Evolutionary conservation across 2,888 invertebrate genomes (phyloP), one percentile per base, ranked within the genome.

Genomic region (Colletes collaris): DNA sequence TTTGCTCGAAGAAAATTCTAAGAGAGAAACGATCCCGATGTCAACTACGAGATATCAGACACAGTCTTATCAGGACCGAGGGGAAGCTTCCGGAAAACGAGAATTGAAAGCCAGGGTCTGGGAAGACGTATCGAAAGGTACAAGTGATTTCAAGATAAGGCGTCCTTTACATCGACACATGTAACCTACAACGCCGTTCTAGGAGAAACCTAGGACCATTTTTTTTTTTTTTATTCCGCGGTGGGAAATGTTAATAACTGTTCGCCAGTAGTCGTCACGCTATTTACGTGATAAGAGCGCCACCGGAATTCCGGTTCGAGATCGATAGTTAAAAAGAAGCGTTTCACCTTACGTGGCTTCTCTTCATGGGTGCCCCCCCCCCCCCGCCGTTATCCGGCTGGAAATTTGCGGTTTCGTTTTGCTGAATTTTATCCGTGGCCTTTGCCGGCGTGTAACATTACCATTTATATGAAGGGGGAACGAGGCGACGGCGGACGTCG

Each of bases 371-470:
- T 10, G 44, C 1, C 10, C 44, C 1, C 2, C 27, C 27, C 27
- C 27, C 27, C 0, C 27, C 27, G 1, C 27, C 27, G 1, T 27
- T 7, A 8, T 46, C 44, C 44, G 44, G 8, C 44, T 10, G 10
- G 8, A 72, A 56, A 76, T 72, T 66, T 52, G 35, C 62, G 8
- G 35, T 3, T 27, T 27, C 63, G 37, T 63, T 40, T 16, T 16
- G 13, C 44, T 8, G 5, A 5, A 46, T 76, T 76, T 67, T 46
- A 63, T 52, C 53, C 62, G 13, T 13, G 44, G 40, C n/a, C 19
- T n/a, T 7, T 5, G 27, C 16, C 35, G 52, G 62, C 67, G 74
- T 60, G 71, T 67, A 64, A 68, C 81, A 76, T 84, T 84, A 84
- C 76, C 81, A 84, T 84, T 60, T 60, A 46, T 60, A 60, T 13